Evolutionary conservation across 2,113 vertebrate species (phyloP).

Genomic region (Nothoprocta pentlandii): DNA sequence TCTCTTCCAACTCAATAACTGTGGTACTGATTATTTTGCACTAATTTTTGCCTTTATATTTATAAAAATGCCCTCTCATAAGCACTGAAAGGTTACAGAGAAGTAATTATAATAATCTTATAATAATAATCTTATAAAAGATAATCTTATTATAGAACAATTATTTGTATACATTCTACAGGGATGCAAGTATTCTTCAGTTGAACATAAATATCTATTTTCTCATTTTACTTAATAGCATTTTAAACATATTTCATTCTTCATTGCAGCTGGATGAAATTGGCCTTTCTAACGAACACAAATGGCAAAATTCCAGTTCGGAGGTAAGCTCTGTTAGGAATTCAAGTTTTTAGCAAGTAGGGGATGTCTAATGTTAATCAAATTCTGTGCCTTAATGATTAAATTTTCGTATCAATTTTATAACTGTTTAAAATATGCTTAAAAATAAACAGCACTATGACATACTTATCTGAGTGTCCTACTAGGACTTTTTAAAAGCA

Average conservation of each 20-base stretch:
- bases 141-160: not conserved
- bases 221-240: not conserved
- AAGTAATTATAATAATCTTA: not conserved
- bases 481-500: not conserved
- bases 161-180: not conserved
- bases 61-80: not conserved
- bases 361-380: not conserved
- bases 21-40: not conserved
- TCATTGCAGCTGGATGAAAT: conserved; percentile 93
- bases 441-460: not conserved
- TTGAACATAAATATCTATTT: not conserved
- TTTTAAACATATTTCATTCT: conserved; percentile 33
- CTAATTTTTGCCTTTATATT: not conserved
- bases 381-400: not conserved
- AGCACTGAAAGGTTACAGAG: not conserved
- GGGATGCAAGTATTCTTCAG: not conserved
- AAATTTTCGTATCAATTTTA: not conserved
- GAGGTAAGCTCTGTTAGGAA: conserved; percentile 82
- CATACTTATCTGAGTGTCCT: not conserved
- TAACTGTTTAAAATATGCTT: not conserved
- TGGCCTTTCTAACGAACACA: conserved; percentile 95
- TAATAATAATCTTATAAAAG: no score
- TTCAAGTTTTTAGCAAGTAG: not conserved
- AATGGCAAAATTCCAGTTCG: conserved; percentile 97
- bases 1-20: not conserved